A percentile compares a stretch with the other conserved stretches of the same genome.
Conservation (phyloP, 2,888 invertebrate genomes). For the Apamea crenata region DNA sequence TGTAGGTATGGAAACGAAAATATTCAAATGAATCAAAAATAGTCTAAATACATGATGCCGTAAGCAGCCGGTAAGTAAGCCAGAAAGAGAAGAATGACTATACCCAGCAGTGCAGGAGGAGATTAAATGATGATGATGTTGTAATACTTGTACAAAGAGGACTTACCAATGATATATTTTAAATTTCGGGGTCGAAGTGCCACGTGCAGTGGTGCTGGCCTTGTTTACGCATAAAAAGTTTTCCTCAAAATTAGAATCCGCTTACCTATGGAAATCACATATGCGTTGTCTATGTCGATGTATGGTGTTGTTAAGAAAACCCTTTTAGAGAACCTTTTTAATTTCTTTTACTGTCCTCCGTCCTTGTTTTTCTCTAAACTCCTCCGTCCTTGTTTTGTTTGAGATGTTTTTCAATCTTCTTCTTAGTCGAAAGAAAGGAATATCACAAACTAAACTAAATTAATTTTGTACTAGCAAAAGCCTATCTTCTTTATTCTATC, state of each 20-base stretch:
- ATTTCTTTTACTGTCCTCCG: not conserved
- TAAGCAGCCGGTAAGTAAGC: not conserved
- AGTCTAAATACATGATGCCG: not conserved
- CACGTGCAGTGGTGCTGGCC: slow-evolving; percentile 14
- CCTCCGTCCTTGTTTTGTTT: too few species aligned
- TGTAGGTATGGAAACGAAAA: not conserved
- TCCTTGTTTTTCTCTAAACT: slow-evolving; percentile 23
- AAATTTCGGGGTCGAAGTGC: too few species aligned
- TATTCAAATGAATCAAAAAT: not conserved
- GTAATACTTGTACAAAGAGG: too few species aligned
- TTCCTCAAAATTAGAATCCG: slow-evolving; percentile 32
- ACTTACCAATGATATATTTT: not conserved
- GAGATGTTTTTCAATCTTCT: not conserved
- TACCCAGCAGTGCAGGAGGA: rapidly evolving
- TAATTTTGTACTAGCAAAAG: slow-evolving; percentile 2
- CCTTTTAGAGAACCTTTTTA: slow-evolving; percentile 37
- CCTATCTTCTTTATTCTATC: not conserved
- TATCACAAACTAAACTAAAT: not conserved
- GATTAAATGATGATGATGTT: not conserved
- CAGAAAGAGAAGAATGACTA: not conserved
- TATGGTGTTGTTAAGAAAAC: slow-evolving; percentile 30
- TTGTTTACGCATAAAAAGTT: slow-evolving; percentile 12
- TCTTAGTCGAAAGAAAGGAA: not conserved
- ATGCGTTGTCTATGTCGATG: slow-evolving; percentile 31
- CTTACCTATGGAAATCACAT: slow-evolving; percentile 21